Evolutionary conservation across 1,140 invertebrate genomes (phyloP).

Genomic region (Plectrocnemia conspersa): DNA sequence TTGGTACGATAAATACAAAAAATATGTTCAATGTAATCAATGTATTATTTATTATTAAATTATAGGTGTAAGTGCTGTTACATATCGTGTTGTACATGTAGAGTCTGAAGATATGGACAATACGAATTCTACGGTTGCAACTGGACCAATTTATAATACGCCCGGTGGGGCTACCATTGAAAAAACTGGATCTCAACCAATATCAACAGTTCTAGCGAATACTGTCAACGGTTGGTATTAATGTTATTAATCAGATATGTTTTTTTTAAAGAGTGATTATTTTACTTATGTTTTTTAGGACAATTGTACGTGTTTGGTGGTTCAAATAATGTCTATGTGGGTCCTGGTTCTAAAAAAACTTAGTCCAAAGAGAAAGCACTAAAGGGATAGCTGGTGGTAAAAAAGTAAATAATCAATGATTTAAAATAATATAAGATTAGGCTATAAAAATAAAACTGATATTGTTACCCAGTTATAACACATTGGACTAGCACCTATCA

Average conservation of each 20-base stretch:
- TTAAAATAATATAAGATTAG: no score
- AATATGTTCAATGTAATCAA: not conserved
- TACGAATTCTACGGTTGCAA: not conserved
- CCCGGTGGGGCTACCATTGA: conserved; percentile 13
- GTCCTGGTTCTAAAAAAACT: conserved; percentile 21
- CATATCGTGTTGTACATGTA: conserved; percentile 29
- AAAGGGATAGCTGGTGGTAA: conserved; percentile 26
- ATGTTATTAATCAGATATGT: not conserved
- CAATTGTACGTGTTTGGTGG: conserved; percentile 32
- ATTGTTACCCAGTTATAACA: no score
- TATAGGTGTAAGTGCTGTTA: conserved; percentile 28
- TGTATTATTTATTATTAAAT: not conserved
- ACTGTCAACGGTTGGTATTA: conserved; percentile 26
- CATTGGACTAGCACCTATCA: no score
- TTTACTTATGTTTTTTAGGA: conserved; percentile 21
- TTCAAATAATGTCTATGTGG: conserved; percentile 20
- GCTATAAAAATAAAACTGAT: no score
- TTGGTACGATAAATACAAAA: not conserved
- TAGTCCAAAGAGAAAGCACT: conserved; percentile 26
- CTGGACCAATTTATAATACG: conserved; percentile 12
- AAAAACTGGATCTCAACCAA: conserved; percentile 7
- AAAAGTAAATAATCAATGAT: conserved; percentile 26
- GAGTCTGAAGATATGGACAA: conserved; percentile 20
- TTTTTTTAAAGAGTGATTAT: not conserved
- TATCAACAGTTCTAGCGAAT: conserved; percentile 27